A percentile compares a stretch with the other conserved stretches of the same genome.
These are phyloP conservation scores for Dasyornis broadbenti DNA, from an alignment of 2,113 vertebrate species.

Conservation along the genomic window DNA sequence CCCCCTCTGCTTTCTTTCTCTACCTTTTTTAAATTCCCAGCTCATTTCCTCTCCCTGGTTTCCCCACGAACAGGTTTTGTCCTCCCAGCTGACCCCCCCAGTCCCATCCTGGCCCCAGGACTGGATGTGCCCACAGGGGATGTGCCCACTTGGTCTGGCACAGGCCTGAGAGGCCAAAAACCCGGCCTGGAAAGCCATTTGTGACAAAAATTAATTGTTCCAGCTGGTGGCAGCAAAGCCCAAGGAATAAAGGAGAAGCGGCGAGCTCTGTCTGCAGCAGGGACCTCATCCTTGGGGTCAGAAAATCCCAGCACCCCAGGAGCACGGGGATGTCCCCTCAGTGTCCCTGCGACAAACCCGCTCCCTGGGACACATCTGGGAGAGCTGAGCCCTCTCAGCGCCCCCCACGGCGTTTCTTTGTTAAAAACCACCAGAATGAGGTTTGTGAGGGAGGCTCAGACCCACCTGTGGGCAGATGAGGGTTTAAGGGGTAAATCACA, in stretches of 20 bases:
- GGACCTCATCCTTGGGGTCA: neutral
- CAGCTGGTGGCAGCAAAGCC: slow-evolving; percentile 20
- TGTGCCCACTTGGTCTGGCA: accelerated
- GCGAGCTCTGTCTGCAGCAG: neutral
- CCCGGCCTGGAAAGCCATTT: accelerated
- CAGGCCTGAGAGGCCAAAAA: neutral
- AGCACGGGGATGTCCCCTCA: accelerated
- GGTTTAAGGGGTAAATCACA: neutral
- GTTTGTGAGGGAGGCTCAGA: neutral
- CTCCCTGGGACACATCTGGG: accelerated
- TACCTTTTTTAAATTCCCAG: neutral
- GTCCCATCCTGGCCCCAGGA: neutral
- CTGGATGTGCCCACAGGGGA: neutral
- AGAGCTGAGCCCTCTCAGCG: neutral
- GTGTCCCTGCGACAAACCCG: neutral
- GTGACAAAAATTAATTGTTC: neutral
- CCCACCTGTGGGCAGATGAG: accelerated
- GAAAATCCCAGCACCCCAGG: no score
- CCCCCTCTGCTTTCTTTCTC: no score
- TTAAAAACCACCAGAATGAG: accelerated
- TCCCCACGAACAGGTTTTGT: neutral
- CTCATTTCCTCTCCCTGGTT: neutral
- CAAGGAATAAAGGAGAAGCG: neutral
- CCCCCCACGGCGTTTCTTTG: accelerated
- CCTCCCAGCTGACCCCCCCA: neutral